A percentile compares a stretch with the other conserved stretches of the same genome.
Conservation (phyloP, 1,140 invertebrate species). For the Lepidurus couesii region DNA sequence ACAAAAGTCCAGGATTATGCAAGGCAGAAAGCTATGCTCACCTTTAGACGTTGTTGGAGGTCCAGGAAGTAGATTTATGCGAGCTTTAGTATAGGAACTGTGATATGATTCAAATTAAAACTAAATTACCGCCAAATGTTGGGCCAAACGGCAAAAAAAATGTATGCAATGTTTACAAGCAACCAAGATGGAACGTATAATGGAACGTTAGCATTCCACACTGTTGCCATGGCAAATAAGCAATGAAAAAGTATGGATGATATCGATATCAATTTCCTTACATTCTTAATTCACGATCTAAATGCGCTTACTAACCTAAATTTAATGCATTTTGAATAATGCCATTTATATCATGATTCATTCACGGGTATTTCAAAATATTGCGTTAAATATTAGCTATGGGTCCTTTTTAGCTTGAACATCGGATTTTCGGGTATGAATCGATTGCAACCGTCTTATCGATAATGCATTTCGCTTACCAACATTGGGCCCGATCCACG, state of each 20-base stretch:
- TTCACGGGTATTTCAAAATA: background rate
- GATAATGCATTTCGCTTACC: background rate
- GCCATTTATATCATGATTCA: background rate
- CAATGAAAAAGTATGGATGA: background rate
- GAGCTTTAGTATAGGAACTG: background rate
- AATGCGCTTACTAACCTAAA: too few relatives aligned
- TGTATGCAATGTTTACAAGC: conserved; percentile 10
- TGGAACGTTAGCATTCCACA: background rate
- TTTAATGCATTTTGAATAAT: too few relatives aligned
- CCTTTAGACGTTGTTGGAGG: background rate
- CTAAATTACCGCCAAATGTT: conserved; percentile 11
- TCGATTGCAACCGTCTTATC: background rate
- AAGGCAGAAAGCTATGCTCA: background rate
- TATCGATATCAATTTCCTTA: background rate
- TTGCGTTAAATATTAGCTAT: background rate
- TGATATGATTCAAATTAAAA: background rate
- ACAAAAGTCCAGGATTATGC: background rate
- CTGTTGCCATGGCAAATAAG: conserved; percentile 1
- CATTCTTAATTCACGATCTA: background rate
- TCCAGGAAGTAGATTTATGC: background rate
- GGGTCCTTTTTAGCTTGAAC: background rate
- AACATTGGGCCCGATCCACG: background rate
- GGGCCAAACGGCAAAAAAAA: conserved; percentile 5
- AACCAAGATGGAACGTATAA: background rate
- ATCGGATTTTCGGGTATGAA: background rate